phyloP scores from a whole-genome alignment of 2,113 vertebrate genomes.

The Cynoglossus semilaevis region DNA sequence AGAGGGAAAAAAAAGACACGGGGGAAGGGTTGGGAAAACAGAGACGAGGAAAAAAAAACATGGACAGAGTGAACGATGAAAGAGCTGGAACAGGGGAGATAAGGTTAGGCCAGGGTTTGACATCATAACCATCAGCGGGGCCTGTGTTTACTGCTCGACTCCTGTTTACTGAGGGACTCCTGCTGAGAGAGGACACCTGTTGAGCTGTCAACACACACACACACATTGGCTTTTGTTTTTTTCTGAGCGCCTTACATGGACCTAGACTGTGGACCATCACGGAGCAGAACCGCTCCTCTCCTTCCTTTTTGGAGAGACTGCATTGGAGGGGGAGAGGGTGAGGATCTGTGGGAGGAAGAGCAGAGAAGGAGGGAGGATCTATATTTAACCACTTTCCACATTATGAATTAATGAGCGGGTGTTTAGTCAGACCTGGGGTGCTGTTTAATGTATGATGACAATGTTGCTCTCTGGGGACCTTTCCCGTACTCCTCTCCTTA shows the following conservation, averaged over 20 bases:
- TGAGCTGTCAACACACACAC: constrained; percentile 63
- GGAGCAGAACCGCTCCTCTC: constrained; percentile 36
- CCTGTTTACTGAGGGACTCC: constrained; percentile 67
- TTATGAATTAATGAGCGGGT: constrained; percentile 76
- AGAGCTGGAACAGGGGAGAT: constrained; percentile 41
- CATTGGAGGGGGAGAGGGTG: constrained; percentile 33
- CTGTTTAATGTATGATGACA: constrained; percentile 79
- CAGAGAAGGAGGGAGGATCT: constrained; percentile 34
- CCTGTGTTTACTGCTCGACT: constrained; percentile 61
- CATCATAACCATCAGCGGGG: constrained; percentile 57
- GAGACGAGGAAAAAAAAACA: constrained; percentile 24
- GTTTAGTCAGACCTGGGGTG: constrained; percentile 76
- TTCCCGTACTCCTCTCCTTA: constrained; percentile 53
- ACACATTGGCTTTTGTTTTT: background rate
- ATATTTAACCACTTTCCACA: constrained; percentile 70
- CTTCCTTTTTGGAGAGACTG: constrained; percentile 48
- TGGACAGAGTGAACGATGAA: constrained; percentile 25
- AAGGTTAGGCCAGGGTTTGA: constrained; percentile 61
- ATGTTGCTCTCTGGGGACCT: constrained; percentile 65
- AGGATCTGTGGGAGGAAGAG: background rate
- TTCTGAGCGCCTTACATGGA: too few relatives aligned
- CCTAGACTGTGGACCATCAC: background rate
- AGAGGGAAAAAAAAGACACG: constrained; percentile 2
- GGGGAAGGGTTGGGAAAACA: constrained; percentile 7
- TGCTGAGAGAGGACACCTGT: constrained; percentile 73